These are phyloP conservation scores for Agrochola lychnidis DNA, from an alignment of 2,888 invertebrate genomes.

Conservation along the genomic window DNA sequence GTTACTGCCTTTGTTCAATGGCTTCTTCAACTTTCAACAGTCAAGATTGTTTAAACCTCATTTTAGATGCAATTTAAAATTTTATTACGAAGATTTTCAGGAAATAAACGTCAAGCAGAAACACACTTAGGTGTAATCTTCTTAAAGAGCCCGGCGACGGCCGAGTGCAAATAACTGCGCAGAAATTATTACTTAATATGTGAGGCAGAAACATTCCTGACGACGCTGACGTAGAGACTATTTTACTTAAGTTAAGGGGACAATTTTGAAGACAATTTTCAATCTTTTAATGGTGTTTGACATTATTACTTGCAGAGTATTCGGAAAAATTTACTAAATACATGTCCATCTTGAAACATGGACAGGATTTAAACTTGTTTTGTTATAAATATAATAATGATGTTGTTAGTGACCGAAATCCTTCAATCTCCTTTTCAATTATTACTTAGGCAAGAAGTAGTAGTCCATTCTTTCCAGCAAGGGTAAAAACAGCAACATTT, in stretches of 20 bases:
- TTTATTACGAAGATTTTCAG: conserved; percentile 28
- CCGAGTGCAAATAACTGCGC: conserved; percentile 49
- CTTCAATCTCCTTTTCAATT: background rate
- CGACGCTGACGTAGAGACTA: background rate
- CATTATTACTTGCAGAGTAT: background rate
- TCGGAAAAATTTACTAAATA: background rate
- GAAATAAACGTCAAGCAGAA: conserved; percentile 24
- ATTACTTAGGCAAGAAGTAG: background rate
- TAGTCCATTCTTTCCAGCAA: conserved; percentile 2
- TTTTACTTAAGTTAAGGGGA: background rate
- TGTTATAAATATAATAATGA: background rate
- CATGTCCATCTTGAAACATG: background rate
- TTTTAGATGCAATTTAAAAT: conserved; percentile 29
- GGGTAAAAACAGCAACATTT: background rate
- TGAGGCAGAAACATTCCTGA: conserved; percentile 1
- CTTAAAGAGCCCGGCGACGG: conserved; percentile 34
- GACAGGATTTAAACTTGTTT: background rate
- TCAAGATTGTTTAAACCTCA: conserved; percentile 22
- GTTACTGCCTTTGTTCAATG: conserved; percentile 31
- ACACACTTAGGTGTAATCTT: conserved; percentile 58
- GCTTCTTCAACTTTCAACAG: conserved; percentile 23
- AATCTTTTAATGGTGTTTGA: background rate
- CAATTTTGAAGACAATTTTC: conserved; percentile 4
- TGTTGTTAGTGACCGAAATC: background rate
- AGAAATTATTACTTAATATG: conserved; percentile 47